Percentiles rank a stretch among this genome's conserved stretches.
Evolutionary conservation across 2,797 vertebrate genomes (phyloP).

Genomic region (Ctenochaetus hawaiiensis): DNA sequence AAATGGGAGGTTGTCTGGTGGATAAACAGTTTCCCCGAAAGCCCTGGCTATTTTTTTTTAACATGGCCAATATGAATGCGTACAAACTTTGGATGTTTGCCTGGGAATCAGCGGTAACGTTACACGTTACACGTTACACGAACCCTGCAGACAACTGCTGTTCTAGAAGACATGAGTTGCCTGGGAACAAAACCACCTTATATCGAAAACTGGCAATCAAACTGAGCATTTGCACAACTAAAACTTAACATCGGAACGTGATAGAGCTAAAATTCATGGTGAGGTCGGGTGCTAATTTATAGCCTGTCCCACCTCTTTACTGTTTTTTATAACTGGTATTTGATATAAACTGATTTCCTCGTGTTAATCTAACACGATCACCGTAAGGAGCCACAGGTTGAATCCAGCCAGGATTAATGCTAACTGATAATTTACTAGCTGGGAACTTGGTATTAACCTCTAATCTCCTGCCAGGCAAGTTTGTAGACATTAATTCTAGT

Average conservation of each 20-base stretch:
- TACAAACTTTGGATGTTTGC: not conserved
- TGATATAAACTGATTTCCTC: not conserved
- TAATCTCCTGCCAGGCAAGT: constrained; percentile 3
- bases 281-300: not conserved
- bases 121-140: constrained; percentile 7
- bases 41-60: not conserved
- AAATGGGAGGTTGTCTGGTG: not conserved
- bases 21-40: fast-evolving
- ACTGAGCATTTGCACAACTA: not conserved
- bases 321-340: not conserved
- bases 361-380: not conserved
- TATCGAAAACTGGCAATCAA: not conserved
- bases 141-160: constrained; percentile 11
- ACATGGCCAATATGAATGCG: not conserved
- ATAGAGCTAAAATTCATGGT: not conserved
- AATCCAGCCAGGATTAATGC: not conserved
- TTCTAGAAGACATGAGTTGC: constrained; percentile 22
- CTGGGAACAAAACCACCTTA: constrained; percentile 1
- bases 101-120: not conserved
- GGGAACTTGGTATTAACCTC: not conserved
- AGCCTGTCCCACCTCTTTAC: fast-evolving
- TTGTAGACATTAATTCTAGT: constrained; percentile 16
- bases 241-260: not conserved
- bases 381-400: not conserved
- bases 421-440: not conserved